phyloP scores from a whole-genome alignment of 1,140 invertebrate species.

The Dreissena polymorpha region DNA sequence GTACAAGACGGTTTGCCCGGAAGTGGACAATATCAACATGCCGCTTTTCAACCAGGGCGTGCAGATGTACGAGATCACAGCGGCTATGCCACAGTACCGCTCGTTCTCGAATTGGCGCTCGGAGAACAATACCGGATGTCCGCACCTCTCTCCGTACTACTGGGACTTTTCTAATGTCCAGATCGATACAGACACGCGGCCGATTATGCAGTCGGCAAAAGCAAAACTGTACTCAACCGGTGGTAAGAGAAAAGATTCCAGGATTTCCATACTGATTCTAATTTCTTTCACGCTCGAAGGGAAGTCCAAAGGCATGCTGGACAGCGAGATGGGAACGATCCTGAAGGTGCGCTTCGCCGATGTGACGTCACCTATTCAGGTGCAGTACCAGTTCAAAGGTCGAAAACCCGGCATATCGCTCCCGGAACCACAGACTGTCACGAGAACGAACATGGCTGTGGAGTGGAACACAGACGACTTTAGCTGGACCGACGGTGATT shows the following conservation, averaged over 20 bases:
- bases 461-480: constrained; percentile 57
- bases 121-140: constrained; percentile 52
- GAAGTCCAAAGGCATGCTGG: constrained; percentile 55
- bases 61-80: constrained; percentile 52
- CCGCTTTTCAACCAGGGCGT: constrained; percentile 54
- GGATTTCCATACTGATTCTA: constrained; percentile 22
- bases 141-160: constrained; percentile 42
- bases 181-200: background rate
- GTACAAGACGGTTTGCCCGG: constrained; percentile 54
- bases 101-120: constrained; percentile 51
- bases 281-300: constrained; percentile 55
- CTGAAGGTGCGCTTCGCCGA: constrained; percentile 48
- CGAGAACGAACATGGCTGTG: constrained; percentile 13
- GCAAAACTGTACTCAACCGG: constrained; percentile 31
- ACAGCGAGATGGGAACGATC: constrained; percentile 59
- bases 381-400: constrained; percentile 49
- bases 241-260: constrained; percentile 7
- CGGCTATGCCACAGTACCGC: constrained; percentile 55
- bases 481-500: constrained; percentile 48
- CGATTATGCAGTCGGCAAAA: constrained; percentile 18
- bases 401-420: constrained; percentile 23
- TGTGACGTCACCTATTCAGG: constrained; percentile 1
- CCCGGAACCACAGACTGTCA: constrained; percentile 23
- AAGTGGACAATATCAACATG: constrained; percentile 61
- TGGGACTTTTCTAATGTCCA: constrained; percentile 51